Conservation (phyloP, 2,888 invertebrate genomes). For the Athripsodes cinereus region DNA sequence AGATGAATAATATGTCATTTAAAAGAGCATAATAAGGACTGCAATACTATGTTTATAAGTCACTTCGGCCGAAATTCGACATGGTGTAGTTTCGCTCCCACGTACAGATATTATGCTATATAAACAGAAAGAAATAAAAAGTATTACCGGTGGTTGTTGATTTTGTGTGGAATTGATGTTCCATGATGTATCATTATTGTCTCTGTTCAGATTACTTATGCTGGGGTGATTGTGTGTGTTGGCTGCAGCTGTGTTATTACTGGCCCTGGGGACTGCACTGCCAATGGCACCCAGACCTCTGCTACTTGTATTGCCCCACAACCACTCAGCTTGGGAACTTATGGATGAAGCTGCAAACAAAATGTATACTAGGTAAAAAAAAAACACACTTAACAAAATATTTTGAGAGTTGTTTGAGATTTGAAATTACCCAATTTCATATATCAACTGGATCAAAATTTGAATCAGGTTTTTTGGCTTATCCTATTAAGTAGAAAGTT, state of each 20-base stretch:
- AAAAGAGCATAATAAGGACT: too few species aligned
- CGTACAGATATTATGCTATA: too few species aligned
- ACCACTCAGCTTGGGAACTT: constrained; percentile 15
- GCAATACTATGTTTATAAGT: too few species aligned
- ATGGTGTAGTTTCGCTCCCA: too few species aligned
- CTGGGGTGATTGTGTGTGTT: neutral
- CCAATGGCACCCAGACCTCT: constrained; percentile 30
- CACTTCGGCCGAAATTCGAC: too few species aligned
- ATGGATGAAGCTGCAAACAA: constrained; percentile 5
- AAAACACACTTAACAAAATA: neutral
- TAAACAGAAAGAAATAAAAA: too few species aligned
- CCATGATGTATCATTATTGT: neutral
- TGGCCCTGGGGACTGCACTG: constrained; percentile 34
- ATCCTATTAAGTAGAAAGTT: too few species aligned
- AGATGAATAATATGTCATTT: too few species aligned
- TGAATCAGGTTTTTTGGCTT: too few species aligned
- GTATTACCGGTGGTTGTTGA: neutral
- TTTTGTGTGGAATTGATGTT: constrained; percentile 6
- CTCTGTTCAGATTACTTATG: constrained; percentile 25
- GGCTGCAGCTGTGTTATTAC: constrained; percentile 16
- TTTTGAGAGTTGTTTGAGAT: neutral
- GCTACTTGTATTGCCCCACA: constrained; percentile 13
- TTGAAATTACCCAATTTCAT: too few species aligned
- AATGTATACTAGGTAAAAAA: neutral
- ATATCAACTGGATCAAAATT: too few species aligned